Evolutionary conservation across 2,888 invertebrate species (phyloP), one percentile per base, ranked within the genome.

Genomic region (Colletes collaris): DNA sequence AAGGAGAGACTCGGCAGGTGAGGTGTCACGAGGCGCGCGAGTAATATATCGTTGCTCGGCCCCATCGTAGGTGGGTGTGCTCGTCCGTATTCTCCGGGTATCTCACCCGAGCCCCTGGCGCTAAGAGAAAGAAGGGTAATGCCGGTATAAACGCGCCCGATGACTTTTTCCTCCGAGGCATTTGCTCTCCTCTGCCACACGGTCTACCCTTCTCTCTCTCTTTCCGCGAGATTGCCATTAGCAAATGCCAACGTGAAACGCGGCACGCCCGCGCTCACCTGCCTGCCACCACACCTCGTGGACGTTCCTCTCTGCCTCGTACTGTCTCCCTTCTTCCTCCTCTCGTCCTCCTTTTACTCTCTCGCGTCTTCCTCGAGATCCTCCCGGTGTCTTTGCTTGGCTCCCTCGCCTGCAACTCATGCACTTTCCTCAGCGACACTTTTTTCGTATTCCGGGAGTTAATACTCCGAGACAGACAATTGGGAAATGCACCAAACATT

Each of bases 21-120:
- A 92, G 92, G 91, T 92, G 92, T 92, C 92, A 92, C 92, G 92
- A 91, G 89, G 90, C 88, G 91, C 87, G 89, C 91, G 89, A 90
- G 91, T 92, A 91, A 92, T 92, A 92, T 92, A 92, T 92, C 91
- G 92, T 90, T 90, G 87, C 88, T 86, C 79, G 83, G 86, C 85
- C 27, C 83, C 86, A 84, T 89, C 86, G 89, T 91, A 89, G 90
- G 91, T 91, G 90, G 91, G 87, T 89, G 87, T 88, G 83, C 88
- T 89, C 82, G 84, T 87, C 86, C 79, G 81, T 67, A 58, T 78
- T 74, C 73, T 60, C 73, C 71, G 64, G 82, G 81, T 89, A 88
- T 87, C 88, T 85, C 75, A 80, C 75, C 68, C 74, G 83, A 86
- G 90, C 91, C 91, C 88, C 89, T 91, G 91, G 92, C 91, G 89